Evolutionary conservation across 2,113 vertebrate species (phyloP).

Genomic region (Nothobranchius furzeri): DNA sequence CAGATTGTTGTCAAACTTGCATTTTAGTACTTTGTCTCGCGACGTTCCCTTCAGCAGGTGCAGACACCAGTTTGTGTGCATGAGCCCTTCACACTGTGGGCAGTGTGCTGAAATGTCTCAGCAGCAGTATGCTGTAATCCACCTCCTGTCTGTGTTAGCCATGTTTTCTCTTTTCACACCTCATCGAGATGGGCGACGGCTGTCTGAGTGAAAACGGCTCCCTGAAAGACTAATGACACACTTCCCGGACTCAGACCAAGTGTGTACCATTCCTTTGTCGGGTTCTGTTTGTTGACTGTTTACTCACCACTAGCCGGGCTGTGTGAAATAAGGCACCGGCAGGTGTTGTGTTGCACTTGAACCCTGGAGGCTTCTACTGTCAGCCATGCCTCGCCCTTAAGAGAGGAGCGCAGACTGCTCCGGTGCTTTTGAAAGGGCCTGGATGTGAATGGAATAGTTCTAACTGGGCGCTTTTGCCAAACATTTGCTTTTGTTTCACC

Average conservation of each 20-base stretch:
- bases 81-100: background rate
- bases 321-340: background rate
- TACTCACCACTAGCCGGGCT: background rate
- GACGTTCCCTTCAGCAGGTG: background rate
- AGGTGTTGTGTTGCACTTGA: slow-evolving; percentile 1
- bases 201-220: background rate
- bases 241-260: background rate
- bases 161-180: background rate
- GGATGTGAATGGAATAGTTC: slow-evolving; percentile 57
- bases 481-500: slow-evolving; percentile 53
- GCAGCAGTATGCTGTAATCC: slow-evolving; percentile 1
- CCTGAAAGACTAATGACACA: slow-evolving; percentile 23
- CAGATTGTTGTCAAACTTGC: background rate
- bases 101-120: background rate
- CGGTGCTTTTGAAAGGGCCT: slow-evolving; percentile 31
- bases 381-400: slow-evolving; percentile 24
- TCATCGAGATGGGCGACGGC: slow-evolving; percentile 20
- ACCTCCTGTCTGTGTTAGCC: background rate
- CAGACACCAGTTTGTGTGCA: background rate
- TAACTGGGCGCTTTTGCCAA: slow-evolving; percentile 51
- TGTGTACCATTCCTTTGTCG: slow-evolving; percentile 10
- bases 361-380: slow-evolving; percentile 33
- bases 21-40: no score
- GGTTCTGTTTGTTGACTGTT: background rate
- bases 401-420: slow-evolving; percentile 7